Conservation (phyloP, 2,113 vertebrate genomes). For the Dicaeum eximium region DNA sequence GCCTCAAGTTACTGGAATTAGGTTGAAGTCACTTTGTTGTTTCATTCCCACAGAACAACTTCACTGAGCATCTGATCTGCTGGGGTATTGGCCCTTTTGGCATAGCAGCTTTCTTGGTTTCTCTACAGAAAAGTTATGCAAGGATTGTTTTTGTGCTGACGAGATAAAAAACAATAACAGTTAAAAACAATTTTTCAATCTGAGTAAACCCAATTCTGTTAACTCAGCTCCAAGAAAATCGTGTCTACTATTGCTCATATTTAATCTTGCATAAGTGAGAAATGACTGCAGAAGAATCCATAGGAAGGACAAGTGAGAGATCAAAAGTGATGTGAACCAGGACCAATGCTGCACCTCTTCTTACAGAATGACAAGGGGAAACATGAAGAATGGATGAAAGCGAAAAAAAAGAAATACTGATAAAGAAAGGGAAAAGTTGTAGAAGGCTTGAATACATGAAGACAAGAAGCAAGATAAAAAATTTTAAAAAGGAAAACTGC, state of each 20-base stretch:
- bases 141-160: not conserved
- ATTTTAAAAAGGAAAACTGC: not conserved
- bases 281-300: not conserved
- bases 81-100: not conserved
- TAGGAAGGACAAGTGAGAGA: not conserved
- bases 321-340: not conserved
- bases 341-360: not conserved
- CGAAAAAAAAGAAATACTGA: not conserved
- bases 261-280: not conserved
- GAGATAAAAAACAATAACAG: not conserved
- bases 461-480: not conserved
- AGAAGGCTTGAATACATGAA: not conserved
- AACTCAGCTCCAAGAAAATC: not conserved
- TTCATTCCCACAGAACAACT: not conserved
- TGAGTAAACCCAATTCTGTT: not conserved
- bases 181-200: not conserved
- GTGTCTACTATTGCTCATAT: not conserved
- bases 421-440: not conserved
- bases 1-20: not conserved
- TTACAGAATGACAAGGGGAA: not conserved
- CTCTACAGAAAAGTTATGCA: not conserved
- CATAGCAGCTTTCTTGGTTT: not conserved
- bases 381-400: not conserved
- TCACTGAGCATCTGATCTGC: not conserved
- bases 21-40: not conserved